A percentile compares a stretch with the other conserved stretches of the same genome.
Conservation (phyloP, 1,140 invertebrate species). For the Trichoplusia ni region DNA sequence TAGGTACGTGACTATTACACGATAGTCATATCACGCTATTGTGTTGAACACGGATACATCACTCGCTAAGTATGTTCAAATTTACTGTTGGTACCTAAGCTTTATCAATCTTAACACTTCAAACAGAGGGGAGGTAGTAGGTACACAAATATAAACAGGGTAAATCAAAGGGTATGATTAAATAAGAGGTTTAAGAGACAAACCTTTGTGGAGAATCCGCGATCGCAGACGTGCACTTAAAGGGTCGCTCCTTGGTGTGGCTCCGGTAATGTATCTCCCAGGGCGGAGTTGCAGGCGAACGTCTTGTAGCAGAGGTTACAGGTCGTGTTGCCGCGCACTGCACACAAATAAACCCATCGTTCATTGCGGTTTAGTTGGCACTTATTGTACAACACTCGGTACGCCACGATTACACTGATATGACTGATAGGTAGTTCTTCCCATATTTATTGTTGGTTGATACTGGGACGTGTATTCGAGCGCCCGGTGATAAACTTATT, state of each 20-base stretch:
- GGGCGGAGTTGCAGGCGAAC: conserved; percentile 98
- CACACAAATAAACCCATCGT: conserved; percentile 78
- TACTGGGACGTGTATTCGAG: conserved; percentile 61
- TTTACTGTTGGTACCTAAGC: conserved; percentile 23
- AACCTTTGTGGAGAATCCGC: conserved; percentile 99
- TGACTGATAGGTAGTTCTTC: conserved; percentile 15
- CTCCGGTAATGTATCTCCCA: conserved; percentile 99
- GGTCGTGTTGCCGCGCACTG: conserved; percentile 95
- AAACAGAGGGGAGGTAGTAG: background rate
- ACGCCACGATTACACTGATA: conserved; percentile 51
- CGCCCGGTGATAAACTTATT: conserved; percentile 64
- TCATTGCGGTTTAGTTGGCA: conserved; percentile 52
- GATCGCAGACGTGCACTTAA: conserved; percentile 98
- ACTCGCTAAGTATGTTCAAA: background rate
- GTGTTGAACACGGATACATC: no score
- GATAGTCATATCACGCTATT: conserved; percentile 47
- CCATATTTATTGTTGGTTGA: conserved; percentile 30
- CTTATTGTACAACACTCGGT: conserved; percentile 40
- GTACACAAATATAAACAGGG: background rate
- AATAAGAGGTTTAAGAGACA: conserved; percentile 55
- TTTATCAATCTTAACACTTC: background rate
- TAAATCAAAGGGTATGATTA: background rate
- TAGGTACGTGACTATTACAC: conserved; percentile 53
- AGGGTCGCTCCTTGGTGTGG: conserved; percentile 99
- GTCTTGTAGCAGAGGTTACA: conserved; percentile 99